Percentiles rank a stretch among this genome's conserved stretches.
Evolutionary conservation across 2,888 invertebrate genomes (phyloP).

Genomic region (Schizotus pectinicornis): DNA sequence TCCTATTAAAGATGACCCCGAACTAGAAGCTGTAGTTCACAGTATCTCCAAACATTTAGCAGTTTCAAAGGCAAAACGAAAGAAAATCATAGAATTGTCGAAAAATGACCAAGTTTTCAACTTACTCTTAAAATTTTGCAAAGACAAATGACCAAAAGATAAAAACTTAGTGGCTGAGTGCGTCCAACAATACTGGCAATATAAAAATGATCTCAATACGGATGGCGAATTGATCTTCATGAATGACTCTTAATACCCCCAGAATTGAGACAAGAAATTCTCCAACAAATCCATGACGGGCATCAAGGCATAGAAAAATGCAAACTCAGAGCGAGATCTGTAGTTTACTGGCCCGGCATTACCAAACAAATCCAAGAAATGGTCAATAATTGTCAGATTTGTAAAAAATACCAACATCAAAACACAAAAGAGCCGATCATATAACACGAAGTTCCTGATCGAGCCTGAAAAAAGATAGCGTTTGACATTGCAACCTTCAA

Average conservation of each 20-base stretch:
- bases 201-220: conserved; percentile 35
- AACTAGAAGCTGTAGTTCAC: conserved; percentile 1
- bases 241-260: conserved; percentile 33
- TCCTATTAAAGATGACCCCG: not conserved
- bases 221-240: conserved; percentile 37
- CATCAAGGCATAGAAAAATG: conserved; percentile 18
- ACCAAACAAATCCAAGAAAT: conserved; percentile 6
- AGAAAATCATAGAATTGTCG: too few species aligned
- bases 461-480: conserved; percentile 15
- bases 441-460: conserved; percentile 1
- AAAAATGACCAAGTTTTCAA: too few species aligned
- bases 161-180: conserved; percentile 19
- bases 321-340: conserved; percentile 6
- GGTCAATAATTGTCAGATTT: conserved; percentile 4
- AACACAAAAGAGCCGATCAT: conserved; percentile 6
- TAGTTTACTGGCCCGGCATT: conserved; percentile 24
- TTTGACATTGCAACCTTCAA: conserved; percentile 15
- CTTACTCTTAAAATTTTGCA: conserved; percentile 21
- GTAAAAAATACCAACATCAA: conserved; percentile 6
- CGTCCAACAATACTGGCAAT: conserved; percentile 36
- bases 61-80: too few species aligned
- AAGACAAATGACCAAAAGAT: conserved; percentile 29
- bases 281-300: conserved; percentile 17
- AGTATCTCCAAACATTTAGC: not conserved
- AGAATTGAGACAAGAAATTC: conserved; percentile 6